Evolutionary conservation across 2,797 vertebrate genomes (phyloP), one percentile per base, ranked within the genome.

Genomic region (Graptemys geographica): DNA sequence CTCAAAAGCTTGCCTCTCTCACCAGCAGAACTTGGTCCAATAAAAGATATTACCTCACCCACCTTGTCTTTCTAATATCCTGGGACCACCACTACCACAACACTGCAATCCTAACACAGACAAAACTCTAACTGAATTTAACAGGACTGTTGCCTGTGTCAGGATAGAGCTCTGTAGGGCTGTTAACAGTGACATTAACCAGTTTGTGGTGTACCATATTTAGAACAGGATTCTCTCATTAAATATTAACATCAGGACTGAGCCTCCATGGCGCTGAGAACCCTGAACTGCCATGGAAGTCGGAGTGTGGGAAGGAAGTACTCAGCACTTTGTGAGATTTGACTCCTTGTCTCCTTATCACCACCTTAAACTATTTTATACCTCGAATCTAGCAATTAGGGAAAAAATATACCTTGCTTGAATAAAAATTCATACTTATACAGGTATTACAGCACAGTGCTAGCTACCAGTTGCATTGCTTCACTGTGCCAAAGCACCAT

Each of bases 401-500:
- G 84, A 53, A 6, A 6, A 21, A 78, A 18, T 1, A 25, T 18
- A 41, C 27, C n/a, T 81, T 52, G 69, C 41, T 84, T 84, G 37
- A 92, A 65, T 5, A 82, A 69, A 90, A 88, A 91, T 89, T 72
- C 80, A 65, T 19, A 2, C 47, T 82, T 82, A 44, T 79, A 59
- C 27, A 90, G 82, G 53, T 78, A 92, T 12, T 83, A 90, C 27
- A 92, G 49, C 23, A 87, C 62, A 90, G 72, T 72, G 18, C 78
- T 88, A 37, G 33, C 52, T 87, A 83, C 41, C 0, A 8, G 79
- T 84, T 93, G 55, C n/a, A 86, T 90, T 94, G 96, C 92, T 95
- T 96, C 96, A 95, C 3, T 5, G 57, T 84, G 93, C 78, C 89
- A 81, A 57, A 92, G 84, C 72, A 95, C 37, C 37, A 84, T 59